Evolutionary conservation across 1,140 invertebrate species (phyloP).

Genomic region (Lethrus apterus): DNA sequence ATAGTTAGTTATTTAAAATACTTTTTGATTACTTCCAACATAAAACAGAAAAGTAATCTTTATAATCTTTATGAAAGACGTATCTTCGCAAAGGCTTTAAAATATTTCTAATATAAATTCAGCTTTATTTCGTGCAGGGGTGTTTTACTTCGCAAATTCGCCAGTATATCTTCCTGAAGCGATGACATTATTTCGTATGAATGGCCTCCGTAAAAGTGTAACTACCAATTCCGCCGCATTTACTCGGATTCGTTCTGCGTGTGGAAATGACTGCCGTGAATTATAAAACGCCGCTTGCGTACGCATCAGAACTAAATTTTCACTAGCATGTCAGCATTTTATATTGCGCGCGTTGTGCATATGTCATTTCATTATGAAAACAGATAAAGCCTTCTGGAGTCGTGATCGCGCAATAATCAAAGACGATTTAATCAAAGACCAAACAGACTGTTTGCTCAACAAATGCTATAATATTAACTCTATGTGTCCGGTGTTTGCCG

Average conservation of each 20-base stretch:
- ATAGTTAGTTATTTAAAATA: too few relatives aligned
- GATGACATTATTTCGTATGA: conserved; percentile 15
- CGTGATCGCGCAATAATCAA: conserved; percentile 27
- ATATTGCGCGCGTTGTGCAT: not conserved
- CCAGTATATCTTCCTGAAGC: conserved; percentile 19
- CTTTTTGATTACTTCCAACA: too few relatives aligned
- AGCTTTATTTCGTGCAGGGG: conserved; percentile 20
- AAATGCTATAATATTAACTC: conserved; percentile 30
- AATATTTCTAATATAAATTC: conserved; percentile 5
- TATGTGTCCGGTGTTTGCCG: conserved; percentile 28
- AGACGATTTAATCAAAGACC: conserved; percentile 27
- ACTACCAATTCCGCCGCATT: conserved; percentile 19
- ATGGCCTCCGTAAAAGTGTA: conserved; percentile 19
- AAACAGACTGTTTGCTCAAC: conserved; percentile 26
- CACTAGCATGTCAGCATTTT: too few relatives aligned
- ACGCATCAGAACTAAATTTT: not conserved
- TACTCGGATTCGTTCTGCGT: not conserved
- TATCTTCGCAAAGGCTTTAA: too few relatives aligned
- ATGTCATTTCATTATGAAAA: conserved; percentile 10
- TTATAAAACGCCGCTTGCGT: not conserved
- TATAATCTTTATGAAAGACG: too few relatives aligned
- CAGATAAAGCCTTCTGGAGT: conserved; percentile 3
- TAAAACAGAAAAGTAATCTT: too few relatives aligned
- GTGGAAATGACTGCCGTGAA: conserved; percentile 1
- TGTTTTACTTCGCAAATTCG: conserved; percentile 18